These are phyloP conservation scores for Electrophaes corylata DNA, from an alignment of 2,888 invertebrate species.

Conservation along the genomic window DNA sequence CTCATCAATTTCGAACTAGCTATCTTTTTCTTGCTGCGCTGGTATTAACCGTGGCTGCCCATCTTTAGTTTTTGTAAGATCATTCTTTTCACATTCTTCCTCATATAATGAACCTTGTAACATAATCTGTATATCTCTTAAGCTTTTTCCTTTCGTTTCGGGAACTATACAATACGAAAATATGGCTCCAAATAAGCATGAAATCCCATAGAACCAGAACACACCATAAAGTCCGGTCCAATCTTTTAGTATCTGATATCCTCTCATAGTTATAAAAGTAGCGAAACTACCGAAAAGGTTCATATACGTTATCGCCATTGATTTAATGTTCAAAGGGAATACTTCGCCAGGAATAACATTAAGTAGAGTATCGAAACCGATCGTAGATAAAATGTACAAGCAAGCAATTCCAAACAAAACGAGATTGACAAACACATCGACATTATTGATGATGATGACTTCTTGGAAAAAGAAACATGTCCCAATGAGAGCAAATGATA, in stretches of 20 bases:
- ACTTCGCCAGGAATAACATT: constrained; percentile 81
- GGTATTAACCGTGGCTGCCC: neutral
- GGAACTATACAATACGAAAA: constrained; percentile 75
- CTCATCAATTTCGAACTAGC: too few relatives aligned
- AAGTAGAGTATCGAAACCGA: constrained; percentile 77
- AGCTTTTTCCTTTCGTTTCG: constrained; percentile 84
- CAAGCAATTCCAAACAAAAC: constrained; percentile 66
- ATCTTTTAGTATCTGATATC: constrained; percentile 76
- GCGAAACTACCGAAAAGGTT: constrained; percentile 68
- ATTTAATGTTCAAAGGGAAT: constrained; percentile 83
- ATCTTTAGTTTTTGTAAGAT: neutral
- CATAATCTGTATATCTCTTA: constrained; percentile 80
- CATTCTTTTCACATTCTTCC: constrained; percentile 11
- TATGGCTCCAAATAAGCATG: constrained; percentile 68
- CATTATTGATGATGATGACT: constrained; percentile 34
- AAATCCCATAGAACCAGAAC: constrained; percentile 73
- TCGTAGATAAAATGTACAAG: constrained; percentile 54
- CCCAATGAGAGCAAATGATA: constrained; percentile 50
- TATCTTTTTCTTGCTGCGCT: neutral
- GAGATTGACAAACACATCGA: constrained; percentile 48
- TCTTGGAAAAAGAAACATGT: constrained; percentile 67
- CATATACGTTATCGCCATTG: constrained; percentile 75
- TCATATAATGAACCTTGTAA: constrained; percentile 58
- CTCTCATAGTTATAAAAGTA: constrained; percentile 74
- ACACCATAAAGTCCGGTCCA: constrained; percentile 72